These are phyloP conservation scores for Ochropleura plecta DNA, from an alignment of 2,888 invertebrate species.

Conservation along the genomic window DNA sequence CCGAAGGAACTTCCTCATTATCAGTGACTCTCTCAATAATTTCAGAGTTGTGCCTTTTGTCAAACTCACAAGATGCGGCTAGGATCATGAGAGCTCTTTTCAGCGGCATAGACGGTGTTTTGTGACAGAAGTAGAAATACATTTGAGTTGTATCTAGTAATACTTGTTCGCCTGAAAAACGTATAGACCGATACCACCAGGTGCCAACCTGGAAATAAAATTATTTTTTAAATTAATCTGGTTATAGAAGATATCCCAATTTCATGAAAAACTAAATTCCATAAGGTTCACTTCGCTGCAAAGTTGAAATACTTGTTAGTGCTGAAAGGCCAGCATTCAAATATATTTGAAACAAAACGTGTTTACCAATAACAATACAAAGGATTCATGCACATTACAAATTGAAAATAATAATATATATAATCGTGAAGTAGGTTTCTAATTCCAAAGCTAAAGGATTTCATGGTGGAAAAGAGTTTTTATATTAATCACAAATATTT, in stretches of 20 bases:
- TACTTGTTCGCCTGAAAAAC: conserved; percentile 99
- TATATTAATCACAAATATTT: background rate
- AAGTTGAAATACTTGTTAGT: background rate
- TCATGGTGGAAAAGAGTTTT: conserved; percentile 12
- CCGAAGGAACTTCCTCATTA: conserved; percentile 97
- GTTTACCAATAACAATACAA: background rate
- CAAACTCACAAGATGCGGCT: conserved; percentile 99
- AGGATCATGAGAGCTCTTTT: conserved; percentile 99
- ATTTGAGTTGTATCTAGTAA: conserved; percentile 98
- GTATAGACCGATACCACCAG: conserved; percentile 99
- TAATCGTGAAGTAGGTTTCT: background rate
- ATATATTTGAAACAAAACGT: background rate
- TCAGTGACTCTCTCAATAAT: conserved; percentile 98
- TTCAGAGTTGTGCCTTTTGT: conserved; percentile 98
- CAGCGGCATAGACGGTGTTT: conserved; percentile 98
- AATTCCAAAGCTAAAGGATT: conserved; percentile 13
- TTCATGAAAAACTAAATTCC: background rate
- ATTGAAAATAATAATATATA: background rate
- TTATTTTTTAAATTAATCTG: conserved; percentile 11
- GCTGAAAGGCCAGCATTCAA: background rate
- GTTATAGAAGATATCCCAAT: background rate
- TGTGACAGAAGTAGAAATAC: conserved; percentile 98
- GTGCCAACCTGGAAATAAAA: conserved; percentile 93
- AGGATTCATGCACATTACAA: too few relatives aligned
- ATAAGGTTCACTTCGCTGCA: background rate